Evolutionary conservation across 2,888 invertebrate species (phyloP), one percentile per base, ranked within the genome.

Genomic region (Tuberolachnus salignus): DNA sequence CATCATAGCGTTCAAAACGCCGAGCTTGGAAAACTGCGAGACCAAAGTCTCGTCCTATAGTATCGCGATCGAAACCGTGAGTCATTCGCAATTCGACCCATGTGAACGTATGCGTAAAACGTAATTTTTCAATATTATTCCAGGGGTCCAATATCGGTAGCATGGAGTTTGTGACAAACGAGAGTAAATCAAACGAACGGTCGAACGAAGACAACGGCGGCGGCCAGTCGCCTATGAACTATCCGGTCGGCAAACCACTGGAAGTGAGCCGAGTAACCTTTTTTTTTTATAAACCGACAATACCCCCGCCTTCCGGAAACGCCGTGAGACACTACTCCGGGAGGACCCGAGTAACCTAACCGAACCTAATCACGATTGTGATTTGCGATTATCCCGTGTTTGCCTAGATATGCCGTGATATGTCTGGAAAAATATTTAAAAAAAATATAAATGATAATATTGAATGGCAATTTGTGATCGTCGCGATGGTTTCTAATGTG

Each of bases 1-100:
- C 0, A 93, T 95, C 82, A 93, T 95, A 69, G 93, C 94, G 0
- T 93, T 94, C 84, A 92, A 93, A 85, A 92, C 94, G 1, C 94
- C 94, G 1, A 92, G 91, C 85, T 85, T 91, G 78, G 93, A 94
- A 82, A 89, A 90, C 83, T 90, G 89, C 83, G 91, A 92, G 81
- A 88, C 88, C 88, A 90, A 69, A 88, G 90, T 82, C 4, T 80
- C 80, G 23, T 71, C 80, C n/a, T 80, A 71, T 23, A 70, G 80
- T 26, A 71, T 71, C 14, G 63, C 69, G 2, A 80, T 80, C 16
- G 80, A 72, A 73, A 64, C 19, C 8, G 72, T 80, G 19, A 44
- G 64, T 44, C n/a, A n/a, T n/a, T n/a, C 6, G 57, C 16, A 46
- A 46, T 4, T 13, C 46, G 46, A 46, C 3, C 6, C 34, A 34